These are phyloP conservation scores for Gymnoscopelus microlampas DNA, from an alignment of 2,797 vertebrate genomes.

Conservation along the genomic window DNA sequence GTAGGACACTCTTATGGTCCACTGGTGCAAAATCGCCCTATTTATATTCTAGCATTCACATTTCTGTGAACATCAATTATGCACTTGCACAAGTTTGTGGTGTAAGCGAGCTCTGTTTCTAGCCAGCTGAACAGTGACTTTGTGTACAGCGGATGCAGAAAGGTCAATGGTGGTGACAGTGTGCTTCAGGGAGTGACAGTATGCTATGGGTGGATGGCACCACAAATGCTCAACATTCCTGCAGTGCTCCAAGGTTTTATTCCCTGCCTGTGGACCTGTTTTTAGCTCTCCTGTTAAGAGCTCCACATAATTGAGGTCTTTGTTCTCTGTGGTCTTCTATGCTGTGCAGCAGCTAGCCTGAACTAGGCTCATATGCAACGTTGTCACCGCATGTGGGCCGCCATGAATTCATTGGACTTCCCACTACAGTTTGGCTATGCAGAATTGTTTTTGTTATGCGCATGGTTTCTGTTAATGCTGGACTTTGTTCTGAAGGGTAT, in stretches of 20 bases:
- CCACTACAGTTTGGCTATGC: conserved; percentile 33
- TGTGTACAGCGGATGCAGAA: conserved; percentile 67
- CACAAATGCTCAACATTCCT: conserved; percentile 73
- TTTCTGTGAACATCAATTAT: conserved; percentile 48
- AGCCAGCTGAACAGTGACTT: conserved; percentile 69
- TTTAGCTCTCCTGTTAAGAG: conserved; percentile 75
- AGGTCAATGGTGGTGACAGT: conserved; percentile 55
- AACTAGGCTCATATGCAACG: conserved; percentile 44
- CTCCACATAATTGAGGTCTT: conserved; percentile 77
- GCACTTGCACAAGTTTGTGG: conserved; percentile 57
- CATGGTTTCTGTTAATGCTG: conserved; percentile 12
- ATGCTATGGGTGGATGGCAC: conserved; percentile 61
- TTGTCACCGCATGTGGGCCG: conserved; percentile 45
- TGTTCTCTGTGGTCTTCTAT: conserved; percentile 67
- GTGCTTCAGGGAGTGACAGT: conserved; percentile 62
- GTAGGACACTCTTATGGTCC: too few relatives aligned
- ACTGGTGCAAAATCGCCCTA: not conserved
- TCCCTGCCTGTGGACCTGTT: conserved; percentile 68
- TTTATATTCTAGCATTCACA: conserved; percentile 29
- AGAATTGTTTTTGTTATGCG: conserved; percentile 49
- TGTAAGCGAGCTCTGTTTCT: conserved; percentile 63
- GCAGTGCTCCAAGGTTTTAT: conserved; percentile 68
- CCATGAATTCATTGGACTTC: conserved; percentile 43
- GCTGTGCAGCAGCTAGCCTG: conserved; percentile 40
- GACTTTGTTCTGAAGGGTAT: conserved; percentile 35